phyloP scores from a whole-genome alignment of 2,888 invertebrate species.

The Prosapia bicincta region DNA sequence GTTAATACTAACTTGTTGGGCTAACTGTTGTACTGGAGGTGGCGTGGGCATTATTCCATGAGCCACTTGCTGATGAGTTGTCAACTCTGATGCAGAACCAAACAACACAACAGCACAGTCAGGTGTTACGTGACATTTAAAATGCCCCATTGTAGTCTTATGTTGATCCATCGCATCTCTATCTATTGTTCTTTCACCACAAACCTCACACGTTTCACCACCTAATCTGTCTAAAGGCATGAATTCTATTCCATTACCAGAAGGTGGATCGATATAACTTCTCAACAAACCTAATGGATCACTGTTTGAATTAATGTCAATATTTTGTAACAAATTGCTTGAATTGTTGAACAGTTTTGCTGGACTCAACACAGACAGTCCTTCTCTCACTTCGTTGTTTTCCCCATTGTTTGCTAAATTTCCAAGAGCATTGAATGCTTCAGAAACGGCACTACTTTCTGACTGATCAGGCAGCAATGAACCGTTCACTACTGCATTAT shows the following conservation, averaged over 20 bases:
- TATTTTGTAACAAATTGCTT: slow-evolving; percentile 9
- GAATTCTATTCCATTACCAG: slow-evolving; percentile 44
- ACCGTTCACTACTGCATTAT: slow-evolving; percentile 24
- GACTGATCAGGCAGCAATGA: slow-evolving; percentile 9
- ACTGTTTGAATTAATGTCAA: not conserved
- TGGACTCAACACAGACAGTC: slow-evolving; percentile 3
- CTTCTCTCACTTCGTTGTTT: not conserved
- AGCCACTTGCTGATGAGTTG: slow-evolving; percentile 33
- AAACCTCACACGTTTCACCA: slow-evolving; percentile 56
- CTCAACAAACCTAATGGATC: slow-evolving; percentile 15
- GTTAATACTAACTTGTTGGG: slow-evolving; percentile 50
- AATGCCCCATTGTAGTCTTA: slow-evolving; percentile 51
- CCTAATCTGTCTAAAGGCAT: slow-evolving; percentile 61
- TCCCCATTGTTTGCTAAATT: not conserved
- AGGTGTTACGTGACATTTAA: slow-evolving; percentile 47
- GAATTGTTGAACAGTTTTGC: slow-evolving; percentile 11
- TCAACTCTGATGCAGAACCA: slow-evolving; percentile 34
- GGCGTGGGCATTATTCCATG: slow-evolving; percentile 42
- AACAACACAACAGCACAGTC: slow-evolving; percentile 46
- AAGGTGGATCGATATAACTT: slow-evolving; percentile 10
- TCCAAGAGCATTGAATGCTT: slow-evolving; percentile 2
- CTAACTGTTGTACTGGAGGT: slow-evolving; percentile 49
- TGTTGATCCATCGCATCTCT: slow-evolving; percentile 42
- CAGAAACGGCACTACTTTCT: not conserved
- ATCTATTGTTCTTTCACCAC: slow-evolving; percentile 49